A percentile compares a stretch with the other conserved stretches of the same genome.
Evolutionary conservation across 2,797 vertebrate genomes (phyloP).

Genomic region (Pangasius krempfi): DNA sequence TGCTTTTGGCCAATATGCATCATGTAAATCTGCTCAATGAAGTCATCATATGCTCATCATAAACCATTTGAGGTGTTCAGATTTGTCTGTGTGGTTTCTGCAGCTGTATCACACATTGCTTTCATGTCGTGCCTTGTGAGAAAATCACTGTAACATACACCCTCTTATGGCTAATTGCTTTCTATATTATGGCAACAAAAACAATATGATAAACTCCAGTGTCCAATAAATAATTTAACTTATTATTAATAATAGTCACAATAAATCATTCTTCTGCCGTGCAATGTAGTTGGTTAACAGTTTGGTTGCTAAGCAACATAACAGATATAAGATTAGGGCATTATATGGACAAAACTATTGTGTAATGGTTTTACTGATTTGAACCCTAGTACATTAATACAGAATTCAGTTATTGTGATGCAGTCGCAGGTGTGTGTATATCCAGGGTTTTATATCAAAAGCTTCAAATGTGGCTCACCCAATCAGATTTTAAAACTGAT

Average conservation of each 20-base stretch:
- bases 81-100: background rate
- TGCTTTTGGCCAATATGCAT: background rate
- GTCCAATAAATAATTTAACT: background rate
- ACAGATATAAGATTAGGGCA: background rate
- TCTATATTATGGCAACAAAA: background rate
- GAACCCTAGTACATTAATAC: background rate
- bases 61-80: background rate
- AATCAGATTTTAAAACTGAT: background rate
- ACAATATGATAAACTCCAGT: background rate
- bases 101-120: background rate
- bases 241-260: background rate
- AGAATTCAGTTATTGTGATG: background rate
- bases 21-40: constrained; percentile 2
- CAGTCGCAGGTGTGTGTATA: background rate
- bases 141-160: background rate
- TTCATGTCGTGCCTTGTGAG: background rate
- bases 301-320: constrained; percentile 20
- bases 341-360: background rate
- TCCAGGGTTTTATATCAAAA: background rate
- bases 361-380: background rate
- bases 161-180: background rate
- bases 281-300: background rate
- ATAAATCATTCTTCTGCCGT: background rate
- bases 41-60: constrained; percentile 9
- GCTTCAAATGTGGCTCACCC: background rate